Base-by-base conservation (phyloP, 2,888 invertebrate species). In the Blastobasis adustella region DNA sequence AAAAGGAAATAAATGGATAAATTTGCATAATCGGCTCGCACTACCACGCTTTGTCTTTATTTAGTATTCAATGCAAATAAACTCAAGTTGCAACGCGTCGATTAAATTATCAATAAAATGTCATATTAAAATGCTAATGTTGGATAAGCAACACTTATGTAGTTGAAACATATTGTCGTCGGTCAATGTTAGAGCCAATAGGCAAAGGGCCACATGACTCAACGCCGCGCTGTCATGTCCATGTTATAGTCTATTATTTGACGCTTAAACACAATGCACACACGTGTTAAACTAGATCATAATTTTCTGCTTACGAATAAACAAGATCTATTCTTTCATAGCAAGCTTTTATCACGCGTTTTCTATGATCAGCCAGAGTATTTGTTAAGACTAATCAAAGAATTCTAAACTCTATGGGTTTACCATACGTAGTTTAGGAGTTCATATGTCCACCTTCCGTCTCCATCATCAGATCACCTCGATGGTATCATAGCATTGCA, bases 21-120 rank as follows among this genome's bases (percentile, higher is more conserved):
- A 82, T 87, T 84, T 74, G 70, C 82, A 84, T 85, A 82, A 76
- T 69, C 67, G 62, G 65, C 65, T 63, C 65, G 58, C 54, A 66
- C 63, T 62, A 66, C 73, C 76, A 73, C 71, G 66, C 69, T 61
- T 64, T 69, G 71, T 61, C 76, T 79, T 71, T 78, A 76, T 76
- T 76, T 71, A 77, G 74, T 68, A 62, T 58, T 56, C 58, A 64
- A 59, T 69, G 66, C 65, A 58, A 69, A 73, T 70, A 67, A 66
- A 71, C 62, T 65, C 61, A 60, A 56, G 53, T 59, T 46, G 57
- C 65, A 70, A 58, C 54, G 55, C 58, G 60, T 67, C 68, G 76
- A 69, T 82, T 83, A 74, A 72, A 80, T 75, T 71, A 69, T 61
- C 65, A 68, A 75, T 78, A 74, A 73, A 76, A 64, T 65, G 63